Evolutionary conservation across 2,797 vertebrate genomes (phyloP).

Genomic region (Holocentrus rufus): DNA sequence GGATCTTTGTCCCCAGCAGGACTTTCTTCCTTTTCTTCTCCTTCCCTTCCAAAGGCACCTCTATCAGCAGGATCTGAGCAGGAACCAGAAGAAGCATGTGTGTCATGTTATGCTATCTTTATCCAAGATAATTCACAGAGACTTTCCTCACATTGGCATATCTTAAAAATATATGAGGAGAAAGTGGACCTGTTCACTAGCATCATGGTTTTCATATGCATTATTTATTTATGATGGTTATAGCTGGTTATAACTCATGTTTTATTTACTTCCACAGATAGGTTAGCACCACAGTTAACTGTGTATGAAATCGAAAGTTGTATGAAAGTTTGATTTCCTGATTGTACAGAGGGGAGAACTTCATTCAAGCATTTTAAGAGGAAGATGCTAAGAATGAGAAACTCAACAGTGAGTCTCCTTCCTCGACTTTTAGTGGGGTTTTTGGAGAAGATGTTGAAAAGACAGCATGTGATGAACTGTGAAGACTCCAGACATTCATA

Average conservation of each 20-base stretch:
- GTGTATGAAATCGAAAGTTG: no score
- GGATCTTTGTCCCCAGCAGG: conserved; percentile 91
- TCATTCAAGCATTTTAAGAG: no score
- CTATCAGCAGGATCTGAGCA: conserved; percentile 92
- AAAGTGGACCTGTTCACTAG: no score
- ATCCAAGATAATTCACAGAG: no score
- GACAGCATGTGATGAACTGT: neutral
- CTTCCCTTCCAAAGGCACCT: conserved; percentile 96
- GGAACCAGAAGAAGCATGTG: conserved; percentile 3
- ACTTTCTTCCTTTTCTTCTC: conserved; percentile 97
- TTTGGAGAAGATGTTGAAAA: neutral
- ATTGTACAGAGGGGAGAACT: no score
- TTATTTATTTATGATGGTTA: neutral
- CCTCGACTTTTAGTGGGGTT: neutral
- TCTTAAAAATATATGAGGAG: neutral
- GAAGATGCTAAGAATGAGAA: no score
- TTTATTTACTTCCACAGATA: neutral
- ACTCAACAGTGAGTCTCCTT: neutral
- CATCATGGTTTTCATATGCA: neutral
- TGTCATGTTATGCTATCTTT: neutral
- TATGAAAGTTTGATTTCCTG: no score
- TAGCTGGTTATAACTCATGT: neutral
- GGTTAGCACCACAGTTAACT: no score
- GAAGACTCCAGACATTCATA: neutral
- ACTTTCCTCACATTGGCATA: no score